A percentile compares a stretch with the other conserved stretches of the same genome.
Evolutionary conservation across 2,113 vertebrate species (phyloP).

Genomic region (Callospermophilus lateralis): DNA sequence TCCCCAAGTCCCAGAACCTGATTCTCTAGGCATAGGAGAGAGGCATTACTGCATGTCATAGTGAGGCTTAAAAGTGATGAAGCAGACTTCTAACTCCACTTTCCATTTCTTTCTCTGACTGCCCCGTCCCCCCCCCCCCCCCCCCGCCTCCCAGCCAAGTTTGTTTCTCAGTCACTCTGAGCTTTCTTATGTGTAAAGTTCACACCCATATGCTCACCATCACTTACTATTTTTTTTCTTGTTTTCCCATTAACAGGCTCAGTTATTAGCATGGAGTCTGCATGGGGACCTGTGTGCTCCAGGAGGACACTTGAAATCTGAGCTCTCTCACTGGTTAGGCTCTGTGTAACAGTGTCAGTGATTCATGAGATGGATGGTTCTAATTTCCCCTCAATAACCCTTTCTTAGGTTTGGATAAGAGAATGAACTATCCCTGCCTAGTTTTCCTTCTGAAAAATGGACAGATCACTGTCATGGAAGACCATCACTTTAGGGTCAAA

Average conservation of each 20-base stretch:
- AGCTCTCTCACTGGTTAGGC: neutral
- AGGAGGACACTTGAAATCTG: neutral
- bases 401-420: neutral
- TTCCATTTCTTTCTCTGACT: neutral
- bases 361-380: too few species aligned
- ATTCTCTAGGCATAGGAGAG: neutral
- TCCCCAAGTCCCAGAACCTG: neutral
- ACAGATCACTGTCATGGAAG: neutral
- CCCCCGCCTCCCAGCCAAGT: neutral
- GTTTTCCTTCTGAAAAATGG: neutral
- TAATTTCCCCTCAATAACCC: neutral
- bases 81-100: too few species aligned
- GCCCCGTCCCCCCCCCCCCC: too few species aligned
- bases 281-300: fast-evolving
- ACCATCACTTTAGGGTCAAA: neutral
- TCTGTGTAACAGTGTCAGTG: neutral
- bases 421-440: neutral
- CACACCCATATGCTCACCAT: fast-evolving
- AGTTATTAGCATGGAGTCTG: neutral
- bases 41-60: neutral
- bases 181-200: neutral
- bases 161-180: neutral
- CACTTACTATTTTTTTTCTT: neutral
- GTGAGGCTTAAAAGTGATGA: neutral
- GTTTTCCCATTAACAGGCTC: neutral